Percentiles rank a stretch among this genome's conserved stretches.
These are phyloP conservation scores for Muscicapa striata DNA, from an alignment of 2,797 vertebrate genomes.

Conservation along the genomic window DNA sequence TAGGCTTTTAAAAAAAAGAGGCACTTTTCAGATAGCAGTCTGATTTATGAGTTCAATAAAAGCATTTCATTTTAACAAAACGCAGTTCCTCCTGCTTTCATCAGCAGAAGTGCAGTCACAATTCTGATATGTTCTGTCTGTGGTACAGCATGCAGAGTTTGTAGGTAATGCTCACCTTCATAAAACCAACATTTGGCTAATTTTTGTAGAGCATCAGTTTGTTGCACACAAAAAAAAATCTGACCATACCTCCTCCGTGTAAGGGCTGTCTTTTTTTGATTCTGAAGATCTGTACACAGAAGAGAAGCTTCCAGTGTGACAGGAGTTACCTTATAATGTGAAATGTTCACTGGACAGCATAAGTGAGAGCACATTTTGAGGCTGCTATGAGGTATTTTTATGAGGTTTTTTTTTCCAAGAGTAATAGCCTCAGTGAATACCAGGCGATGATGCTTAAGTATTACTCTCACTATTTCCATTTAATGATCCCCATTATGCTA, in stretches of 20 bases:
- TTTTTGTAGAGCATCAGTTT: not conserved
- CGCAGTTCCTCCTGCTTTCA: not conserved
- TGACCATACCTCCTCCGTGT: not conserved
- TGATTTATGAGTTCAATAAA: not conserved
- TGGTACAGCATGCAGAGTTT: not conserved
- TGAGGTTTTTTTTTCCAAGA: not conserved
- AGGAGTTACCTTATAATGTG: not conserved
- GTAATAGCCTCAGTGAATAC: not conserved
- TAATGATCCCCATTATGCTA: not conserved
- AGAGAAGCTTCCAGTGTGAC: not conserved
- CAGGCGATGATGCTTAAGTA: not conserved
- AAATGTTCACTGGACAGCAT: not conserved
- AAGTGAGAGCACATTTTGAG: conserved; percentile 31
- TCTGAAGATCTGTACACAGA: not conserved
- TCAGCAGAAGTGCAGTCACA: not conserved
- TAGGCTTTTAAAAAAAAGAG: not conserved
- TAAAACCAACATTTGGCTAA: not conserved
- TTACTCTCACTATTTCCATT: conserved; percentile 18
- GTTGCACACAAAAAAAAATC: not conserved
- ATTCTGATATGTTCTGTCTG: not conserved
- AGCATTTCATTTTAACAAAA: not conserved
- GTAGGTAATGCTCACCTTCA: not conserved
- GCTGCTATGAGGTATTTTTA: not conserved
- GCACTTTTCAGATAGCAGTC: not conserved
- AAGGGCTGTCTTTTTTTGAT: not conserved